Evolutionary conservation across 2,888 invertebrate species (phyloP).

Genomic region (Pammene aurita): DNA sequence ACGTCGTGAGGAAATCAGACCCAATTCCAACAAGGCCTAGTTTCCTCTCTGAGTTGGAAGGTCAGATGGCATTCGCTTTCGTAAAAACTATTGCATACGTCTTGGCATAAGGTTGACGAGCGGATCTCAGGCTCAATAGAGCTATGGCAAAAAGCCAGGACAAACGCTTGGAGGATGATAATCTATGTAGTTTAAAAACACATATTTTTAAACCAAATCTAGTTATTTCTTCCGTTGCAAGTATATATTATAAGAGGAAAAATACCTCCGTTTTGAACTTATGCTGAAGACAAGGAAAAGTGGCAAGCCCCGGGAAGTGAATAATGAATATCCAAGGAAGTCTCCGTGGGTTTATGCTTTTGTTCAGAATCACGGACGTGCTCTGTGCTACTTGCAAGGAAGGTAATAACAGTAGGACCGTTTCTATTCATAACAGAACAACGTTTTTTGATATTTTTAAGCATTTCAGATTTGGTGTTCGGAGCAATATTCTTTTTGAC

Average conservation of each 20-base stretch:
- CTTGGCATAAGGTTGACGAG: too few relatives aligned
- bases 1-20: too few relatives aligned
- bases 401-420: constrained; percentile 32
- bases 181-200: too few relatives aligned
- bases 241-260: constrained; percentile 21
- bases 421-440: constrained; percentile 6
- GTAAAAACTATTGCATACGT: too few relatives aligned
- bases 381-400: constrained; percentile 31
- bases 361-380: constrained; percentile 44
- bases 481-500: too few relatives aligned
- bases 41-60: too few relatives aligned
- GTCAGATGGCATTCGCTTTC: too few relatives aligned
- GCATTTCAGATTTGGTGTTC: too few relatives aligned
- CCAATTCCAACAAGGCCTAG: too few relatives aligned
- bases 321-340: constrained; percentile 62
- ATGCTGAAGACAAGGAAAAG: constrained; percentile 58
- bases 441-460: not conserved
- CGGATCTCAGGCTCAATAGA: too few relatives aligned
- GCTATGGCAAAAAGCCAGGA: too few relatives aligned
- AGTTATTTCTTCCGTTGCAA: not conserved
- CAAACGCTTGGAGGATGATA: too few relatives aligned
- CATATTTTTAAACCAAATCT: constrained; percentile 6
- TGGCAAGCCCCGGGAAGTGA: constrained; percentile 54
- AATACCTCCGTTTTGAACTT: constrained; percentile 41
- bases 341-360: constrained; percentile 50